These are phyloP conservation scores for Chloroclystis v-ata DNA, from an alignment of 2,888 invertebrate genomes.

Conservation along the genomic window DNA sequence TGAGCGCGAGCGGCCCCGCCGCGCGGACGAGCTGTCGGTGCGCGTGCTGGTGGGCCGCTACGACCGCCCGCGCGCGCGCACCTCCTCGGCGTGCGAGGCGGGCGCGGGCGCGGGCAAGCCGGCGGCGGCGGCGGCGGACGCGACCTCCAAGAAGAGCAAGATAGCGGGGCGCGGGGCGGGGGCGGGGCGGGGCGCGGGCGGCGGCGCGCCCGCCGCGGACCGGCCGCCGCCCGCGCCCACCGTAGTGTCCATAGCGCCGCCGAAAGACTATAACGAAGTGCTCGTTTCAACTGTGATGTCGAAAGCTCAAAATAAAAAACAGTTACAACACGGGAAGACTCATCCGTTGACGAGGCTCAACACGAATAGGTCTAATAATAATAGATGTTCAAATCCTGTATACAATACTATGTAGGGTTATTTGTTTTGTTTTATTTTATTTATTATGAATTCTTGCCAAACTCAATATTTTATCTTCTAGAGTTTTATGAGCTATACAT, in stretches of 20 bases:
- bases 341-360: slow-evolving; percentile 93
- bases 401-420: slow-evolving; percentile 91
- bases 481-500: slow-evolving; percentile 71
- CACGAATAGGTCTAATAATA: slow-evolving; percentile 85
- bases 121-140: neutral
- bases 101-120: slow-evolving; percentile 30
- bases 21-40: slow-evolving; percentile 80
- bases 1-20: slow-evolving; percentile 32
- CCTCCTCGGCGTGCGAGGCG: slow-evolving; percentile 25
- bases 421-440: slow-evolving; percentile 65
- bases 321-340: slow-evolving; percentile 93
- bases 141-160: slow-evolving; percentile 29
- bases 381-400: slow-evolving; percentile 86
- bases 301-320: slow-evolving; percentile 86
- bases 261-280: slow-evolving; percentile 74
- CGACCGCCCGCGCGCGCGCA: slow-evolving; percentile 58
- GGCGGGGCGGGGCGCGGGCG: slow-evolving; percentile 5
- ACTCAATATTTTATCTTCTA: slow-evolving; percentile 77
- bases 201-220: slow-evolving; percentile 24
- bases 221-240: slow-evolving; percentile 62
- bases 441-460: slow-evolving; percentile 78
- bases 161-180: slow-evolving; percentile 24
- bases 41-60: slow-evolving; percentile 87
- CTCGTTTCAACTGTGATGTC: slow-evolving; percentile 83
- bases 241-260: slow-evolving; percentile 58